phyloP scores from a whole-genome alignment of 2,113 vertebrate species.

The Platysternon megacephalum region DNA sequence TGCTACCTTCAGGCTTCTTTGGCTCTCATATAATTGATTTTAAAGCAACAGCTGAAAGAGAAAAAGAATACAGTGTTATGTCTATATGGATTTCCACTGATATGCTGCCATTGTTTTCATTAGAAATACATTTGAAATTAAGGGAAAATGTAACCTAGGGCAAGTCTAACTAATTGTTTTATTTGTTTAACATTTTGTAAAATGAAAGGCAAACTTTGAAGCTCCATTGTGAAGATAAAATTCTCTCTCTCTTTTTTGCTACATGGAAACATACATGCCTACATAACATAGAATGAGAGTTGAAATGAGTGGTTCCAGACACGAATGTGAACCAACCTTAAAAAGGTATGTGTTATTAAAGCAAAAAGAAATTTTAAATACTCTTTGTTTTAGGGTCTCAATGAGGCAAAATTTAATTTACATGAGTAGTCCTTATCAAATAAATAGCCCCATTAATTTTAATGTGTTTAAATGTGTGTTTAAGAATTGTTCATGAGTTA shows the following conservation, averaged over 20 bases:
- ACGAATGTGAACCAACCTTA: neutral
- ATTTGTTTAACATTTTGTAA: neutral
- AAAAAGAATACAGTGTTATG: neutral
- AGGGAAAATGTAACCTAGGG: slow-evolving; percentile 17
- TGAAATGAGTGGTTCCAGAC: neutral
- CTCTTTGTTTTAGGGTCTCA: neutral
- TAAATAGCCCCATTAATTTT: neutral
- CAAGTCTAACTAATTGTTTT: slow-evolving; percentile 1
- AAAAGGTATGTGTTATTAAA: neutral
- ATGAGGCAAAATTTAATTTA: neutral
- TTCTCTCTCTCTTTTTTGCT: neutral
- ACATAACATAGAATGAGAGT: neutral
- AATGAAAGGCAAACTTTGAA: neutral
- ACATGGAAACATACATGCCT: no score
- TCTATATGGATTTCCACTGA: slow-evolving; percentile 42
- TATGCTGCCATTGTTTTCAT: neutral
- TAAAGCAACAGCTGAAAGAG: slow-evolving; percentile 32
- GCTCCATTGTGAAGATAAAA: neutral
- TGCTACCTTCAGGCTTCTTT: slow-evolving; percentile 41
- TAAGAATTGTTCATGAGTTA: neutral
- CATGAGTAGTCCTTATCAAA: neutral
- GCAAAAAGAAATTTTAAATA: neutral
- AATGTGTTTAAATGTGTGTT: neutral
- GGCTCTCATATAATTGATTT: slow-evolving; percentile 65
- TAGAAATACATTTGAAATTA: slow-evolving; percentile 39